Evolutionary conservation across 2,888 invertebrate genomes (phyloP).

Genomic region (Galerucella nymphaeae): DNA sequence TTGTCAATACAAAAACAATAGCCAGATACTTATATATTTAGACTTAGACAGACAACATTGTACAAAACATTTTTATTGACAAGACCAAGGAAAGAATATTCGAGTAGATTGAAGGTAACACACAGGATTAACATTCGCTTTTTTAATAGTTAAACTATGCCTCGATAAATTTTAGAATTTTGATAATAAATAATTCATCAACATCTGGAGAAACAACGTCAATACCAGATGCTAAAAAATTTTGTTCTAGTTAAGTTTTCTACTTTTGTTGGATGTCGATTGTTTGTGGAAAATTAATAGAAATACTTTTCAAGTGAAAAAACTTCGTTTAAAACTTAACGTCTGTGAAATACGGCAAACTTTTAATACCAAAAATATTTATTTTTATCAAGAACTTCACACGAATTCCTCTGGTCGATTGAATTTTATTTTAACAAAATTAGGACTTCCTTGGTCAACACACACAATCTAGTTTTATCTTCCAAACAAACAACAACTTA

Average conservation of each 20-base stretch:
- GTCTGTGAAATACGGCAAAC: not conserved
- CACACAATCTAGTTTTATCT: not conserved
- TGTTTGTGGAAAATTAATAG: not conserved
- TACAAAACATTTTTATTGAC: slow-evolving; percentile 6
- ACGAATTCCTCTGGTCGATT: not conserved
- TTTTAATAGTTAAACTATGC: no score
- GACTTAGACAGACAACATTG: slow-evolving; percentile 6
- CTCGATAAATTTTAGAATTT: no score
- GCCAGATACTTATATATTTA: no score
- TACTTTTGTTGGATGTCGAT: no score
- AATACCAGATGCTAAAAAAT: no score
- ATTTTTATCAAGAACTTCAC: slow-evolving; percentile 1
- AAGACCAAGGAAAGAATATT: not conserved
- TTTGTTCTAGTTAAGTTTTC: no score
- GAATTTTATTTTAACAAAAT: not conserved
- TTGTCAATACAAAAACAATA: no score
- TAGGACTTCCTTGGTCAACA: not conserved
- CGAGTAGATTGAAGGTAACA: not conserved
- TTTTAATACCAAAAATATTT: not conserved
- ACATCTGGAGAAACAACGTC: no score
- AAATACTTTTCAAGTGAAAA: not conserved
- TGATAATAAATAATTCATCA: no score
- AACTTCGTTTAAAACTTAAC: not conserved
- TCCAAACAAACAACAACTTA: not conserved
- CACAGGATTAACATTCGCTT: no score